Evolutionary conservation across 2,888 invertebrate genomes (phyloP), one percentile per base, ranked within the genome.

Genomic region (Epistrophe grossulariae): DNA sequence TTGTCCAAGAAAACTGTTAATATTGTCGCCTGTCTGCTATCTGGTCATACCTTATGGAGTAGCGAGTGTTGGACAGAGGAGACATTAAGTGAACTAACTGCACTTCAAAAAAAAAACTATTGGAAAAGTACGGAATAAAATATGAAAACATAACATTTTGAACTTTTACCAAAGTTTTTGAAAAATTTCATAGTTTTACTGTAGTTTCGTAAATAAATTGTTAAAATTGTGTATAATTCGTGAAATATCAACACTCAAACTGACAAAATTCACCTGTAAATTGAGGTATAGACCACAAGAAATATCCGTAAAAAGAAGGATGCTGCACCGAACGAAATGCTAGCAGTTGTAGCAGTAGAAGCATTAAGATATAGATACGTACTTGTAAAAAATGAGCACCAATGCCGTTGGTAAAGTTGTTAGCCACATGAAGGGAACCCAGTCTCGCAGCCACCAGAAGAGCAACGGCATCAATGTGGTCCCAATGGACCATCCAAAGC

Each of bases 401-500:
- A 93, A 40, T 24, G 91, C 90, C 24, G 93, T 91, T 52, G 94
- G 94, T 70, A 93, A 55, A n/a, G 94, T 93, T 38, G 94, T 93
- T 15, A 93, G 89, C 90, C 94, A 91, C 90, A 94, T 92, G 88
- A 94, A 94, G 64, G 92, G 90, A 59, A 92, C 89, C 94, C 94
- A 94, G 89, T 94, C 92, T 82, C 93, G 91, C 19, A 93, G 89
- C 88, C 91, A 91, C 94, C 94, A 94, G 90, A 92, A 94, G 9
- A 94, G 89, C 79, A 94, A 81, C 0, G 94, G 94, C 92, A 94
- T 92, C 81, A 93, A 43, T 52, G 94, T 92, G 19, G 94, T 91
- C 31, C 94, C 94, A 19, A 93, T 74, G n/a, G 94, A 93, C 94
- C 94, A 94, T 48, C 93, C 94, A 17, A 94, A 89, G 88, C 93